phyloP scores from a whole-genome alignment of 2,888 invertebrate genomes.

The Morpho achilles region DNA sequence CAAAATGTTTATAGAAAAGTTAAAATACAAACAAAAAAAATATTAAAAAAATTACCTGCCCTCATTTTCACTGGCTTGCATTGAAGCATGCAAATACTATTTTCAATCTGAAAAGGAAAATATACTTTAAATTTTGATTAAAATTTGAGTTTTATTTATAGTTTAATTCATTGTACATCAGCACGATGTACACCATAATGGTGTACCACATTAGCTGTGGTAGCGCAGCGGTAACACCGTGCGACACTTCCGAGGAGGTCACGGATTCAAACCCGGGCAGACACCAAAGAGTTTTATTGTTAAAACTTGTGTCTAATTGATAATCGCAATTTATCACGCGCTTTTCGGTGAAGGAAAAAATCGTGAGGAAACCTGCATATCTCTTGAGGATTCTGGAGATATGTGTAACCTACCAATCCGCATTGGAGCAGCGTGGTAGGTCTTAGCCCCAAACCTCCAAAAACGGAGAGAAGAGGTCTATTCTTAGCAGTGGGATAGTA shows the following conservation, averaged over 20 bases:
- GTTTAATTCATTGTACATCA: background rate
- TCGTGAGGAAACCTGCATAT: no score
- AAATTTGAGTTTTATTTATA: background rate
- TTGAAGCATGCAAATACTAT: background rate
- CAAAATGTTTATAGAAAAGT: background rate
- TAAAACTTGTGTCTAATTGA: no score
- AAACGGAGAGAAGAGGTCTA: no score
- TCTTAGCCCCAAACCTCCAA: no score
- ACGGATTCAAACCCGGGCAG: background rate
- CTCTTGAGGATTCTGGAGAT: no score
- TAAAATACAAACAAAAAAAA: background rate
- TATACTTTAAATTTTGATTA: background rate
- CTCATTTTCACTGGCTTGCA: conserved; percentile 9
- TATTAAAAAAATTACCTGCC: conserved; percentile 6
- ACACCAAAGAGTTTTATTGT: no score
- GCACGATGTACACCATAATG: background rate
- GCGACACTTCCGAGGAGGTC: background rate
- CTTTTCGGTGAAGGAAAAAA: no score
- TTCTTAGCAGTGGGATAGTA: no score
- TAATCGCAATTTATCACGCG: no score
- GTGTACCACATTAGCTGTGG: no score
- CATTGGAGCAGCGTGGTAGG: no score
- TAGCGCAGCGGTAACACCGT: background rate
- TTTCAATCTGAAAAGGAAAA: background rate
- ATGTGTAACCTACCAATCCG: no score